These are phyloP conservation scores for Eristalis tenax DNA, from an alignment of 2,888 invertebrate species.

Conservation along the genomic window DNA sequence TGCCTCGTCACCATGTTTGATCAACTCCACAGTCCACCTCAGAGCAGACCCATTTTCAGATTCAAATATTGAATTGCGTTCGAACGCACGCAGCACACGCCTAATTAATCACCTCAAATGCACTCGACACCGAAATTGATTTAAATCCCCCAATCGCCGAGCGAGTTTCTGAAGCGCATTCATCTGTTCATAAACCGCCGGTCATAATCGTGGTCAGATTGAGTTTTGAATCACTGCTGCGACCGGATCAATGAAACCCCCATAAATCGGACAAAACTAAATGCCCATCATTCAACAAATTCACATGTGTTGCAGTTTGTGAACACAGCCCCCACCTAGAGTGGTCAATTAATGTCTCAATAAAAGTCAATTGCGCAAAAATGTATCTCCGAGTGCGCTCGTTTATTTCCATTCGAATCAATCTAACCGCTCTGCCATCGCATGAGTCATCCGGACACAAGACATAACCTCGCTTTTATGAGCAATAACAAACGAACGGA, in stretches of 20 bases:
- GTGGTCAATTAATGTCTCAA: constrained; percentile 6
- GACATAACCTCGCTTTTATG: constrained; percentile 9
- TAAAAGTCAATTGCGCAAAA: constrained; percentile 39
- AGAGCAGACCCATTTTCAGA: not conserved
- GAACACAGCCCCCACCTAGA: not conserved
- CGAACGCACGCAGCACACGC: not conserved
- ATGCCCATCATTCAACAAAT: not conserved
- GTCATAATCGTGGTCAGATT: not conserved
- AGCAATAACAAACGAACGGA: constrained; percentile 23
- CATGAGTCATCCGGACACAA: not conserved
- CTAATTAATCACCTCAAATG: constrained; percentile 22
- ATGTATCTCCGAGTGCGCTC: not conserved
- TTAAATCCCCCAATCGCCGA: not conserved
- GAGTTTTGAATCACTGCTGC: not conserved
- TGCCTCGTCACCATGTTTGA: not conserved
- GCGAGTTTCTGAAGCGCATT: not conserved
- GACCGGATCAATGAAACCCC: not conserved
- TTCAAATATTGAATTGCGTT: constrained; percentile 24
- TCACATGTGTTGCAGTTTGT: not conserved
- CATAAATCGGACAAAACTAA: not conserved
- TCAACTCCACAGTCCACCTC: not conserved
- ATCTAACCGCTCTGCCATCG: too few species aligned
- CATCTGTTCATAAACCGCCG: not conserved
- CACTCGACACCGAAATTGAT: constrained; percentile 5
- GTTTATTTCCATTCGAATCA: constrained; percentile 12